Evolutionary conservation across 2,113 vertebrate genomes (phyloP).

Genomic region (Camelus dromedarius): DNA sequence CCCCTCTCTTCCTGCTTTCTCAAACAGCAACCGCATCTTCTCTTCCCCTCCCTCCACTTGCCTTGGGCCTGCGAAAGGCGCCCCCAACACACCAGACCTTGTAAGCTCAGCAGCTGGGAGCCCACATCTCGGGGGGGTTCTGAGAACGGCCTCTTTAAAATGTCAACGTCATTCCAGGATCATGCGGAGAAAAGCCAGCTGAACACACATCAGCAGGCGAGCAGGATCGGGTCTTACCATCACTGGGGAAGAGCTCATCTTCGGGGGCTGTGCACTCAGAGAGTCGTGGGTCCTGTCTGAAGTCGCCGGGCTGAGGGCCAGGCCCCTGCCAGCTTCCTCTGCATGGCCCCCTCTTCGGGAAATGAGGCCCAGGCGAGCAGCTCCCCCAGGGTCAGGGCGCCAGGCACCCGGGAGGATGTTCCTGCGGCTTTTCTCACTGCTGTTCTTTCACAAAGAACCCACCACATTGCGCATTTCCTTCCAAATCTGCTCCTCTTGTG

Average conservation of each 20-base stretch:
- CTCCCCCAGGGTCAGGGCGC: conserved; percentile 8
- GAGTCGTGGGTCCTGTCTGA: neutral
- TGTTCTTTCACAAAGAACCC: conserved; percentile 79
- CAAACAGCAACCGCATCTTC: neutral
- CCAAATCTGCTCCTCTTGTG: conserved; percentile 61
- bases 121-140: neutral
- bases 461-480: conserved; percentile 75
- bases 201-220: neutral
- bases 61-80: neutral
- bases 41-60: neutral
- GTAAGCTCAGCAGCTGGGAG: neutral
- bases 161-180: neutral
- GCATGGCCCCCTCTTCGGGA: neutral
- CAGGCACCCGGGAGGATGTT: conserved; percentile 50
- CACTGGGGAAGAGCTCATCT: neutral
- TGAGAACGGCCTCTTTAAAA: neutral
- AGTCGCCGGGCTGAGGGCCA: neutral
- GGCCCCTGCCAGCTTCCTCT: neutral
- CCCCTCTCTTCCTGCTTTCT: neutral
- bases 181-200: neutral
- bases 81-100: neutral
- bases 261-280: neutral
- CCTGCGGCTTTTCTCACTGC: conserved; percentile 69
- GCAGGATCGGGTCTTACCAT: conserved; percentile 67
- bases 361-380: conserved; percentile 18